phyloP scores from a whole-genome alignment of 2,113 vertebrate species.

The Erythrolamprus reginae region DNA sequence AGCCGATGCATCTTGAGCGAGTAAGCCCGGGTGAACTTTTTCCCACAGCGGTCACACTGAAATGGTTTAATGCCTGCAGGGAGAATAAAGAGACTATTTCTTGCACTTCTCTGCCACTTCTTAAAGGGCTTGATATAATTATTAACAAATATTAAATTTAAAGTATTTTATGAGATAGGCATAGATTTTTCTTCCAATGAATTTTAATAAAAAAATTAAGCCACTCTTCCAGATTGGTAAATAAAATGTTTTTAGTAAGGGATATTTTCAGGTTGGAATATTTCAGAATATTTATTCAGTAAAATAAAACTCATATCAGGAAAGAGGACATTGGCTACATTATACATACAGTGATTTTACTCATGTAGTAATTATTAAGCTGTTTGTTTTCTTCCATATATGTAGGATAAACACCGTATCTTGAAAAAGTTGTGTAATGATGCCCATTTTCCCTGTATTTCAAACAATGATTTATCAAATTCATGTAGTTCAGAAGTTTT shows the following conservation, averaged over 20 bases:
- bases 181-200: constrained; percentile 29
- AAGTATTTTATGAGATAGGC: not conserved
- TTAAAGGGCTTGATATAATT: constrained; percentile 39
- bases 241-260: not conserved
- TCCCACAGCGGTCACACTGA: constrained; percentile 99
- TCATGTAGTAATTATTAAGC: not conserved
- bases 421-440: not conserved
- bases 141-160: not conserved
- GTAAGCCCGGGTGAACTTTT: constrained; percentile 99
- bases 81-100: constrained; percentile 24
- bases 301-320: constrained; percentile 2
- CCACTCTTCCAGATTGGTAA: not conserved
- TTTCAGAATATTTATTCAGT: constrained; percentile 12
- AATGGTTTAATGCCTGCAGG: constrained; percentile 97
- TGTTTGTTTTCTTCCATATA: not conserved
- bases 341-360: constrained; percentile 5
- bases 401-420: not conserved
- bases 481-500: too few species aligned
- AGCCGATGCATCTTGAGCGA: constrained; percentile 99
- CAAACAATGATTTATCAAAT: not conserved
- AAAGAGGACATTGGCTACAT: constrained; percentile 18
- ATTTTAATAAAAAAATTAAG: constrained; percentile 31
- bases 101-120: constrained; percentile 40
- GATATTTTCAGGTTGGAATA: constrained; percentile 1
- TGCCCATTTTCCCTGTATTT: not conserved